Percentiles rank a stretch among this genome's conserved stretches.
Conservation (phyloP, 2,888 invertebrate species). For the Tachina lurida region DNA sequence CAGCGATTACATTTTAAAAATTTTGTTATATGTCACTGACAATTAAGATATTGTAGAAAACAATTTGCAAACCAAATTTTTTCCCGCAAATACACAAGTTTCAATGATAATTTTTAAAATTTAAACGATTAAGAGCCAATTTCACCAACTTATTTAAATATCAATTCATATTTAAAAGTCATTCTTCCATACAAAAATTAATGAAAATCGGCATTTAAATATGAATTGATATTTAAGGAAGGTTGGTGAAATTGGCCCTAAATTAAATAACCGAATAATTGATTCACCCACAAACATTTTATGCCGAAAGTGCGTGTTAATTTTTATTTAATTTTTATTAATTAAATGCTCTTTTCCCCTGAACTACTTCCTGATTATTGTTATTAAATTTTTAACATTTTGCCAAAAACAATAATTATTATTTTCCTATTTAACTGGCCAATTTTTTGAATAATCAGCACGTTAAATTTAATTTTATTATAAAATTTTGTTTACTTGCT, state of each 20-base stretch:
- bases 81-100: neutral
- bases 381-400: constrained; percentile 14
- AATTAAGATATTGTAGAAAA: neutral
- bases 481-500: neutral
- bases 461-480: constrained; percentile 38
- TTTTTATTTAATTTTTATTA: neutral
- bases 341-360: neutral
- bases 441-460: constrained; percentile 39
- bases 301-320: constrained; percentile 2
- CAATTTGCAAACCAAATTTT: neutral
- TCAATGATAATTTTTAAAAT: no score
- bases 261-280: neutral
- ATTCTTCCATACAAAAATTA: no score
- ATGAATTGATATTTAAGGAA: no score
- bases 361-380: constrained; percentile 43
- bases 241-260: no score
- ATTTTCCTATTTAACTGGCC: constrained; percentile 23
- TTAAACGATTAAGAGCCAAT: no score
- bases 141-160: no score
- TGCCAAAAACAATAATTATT: constrained; percentile 3
- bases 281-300: neutral
- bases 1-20: no score
- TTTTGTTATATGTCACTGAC: no score
- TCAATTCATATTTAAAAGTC: no score
- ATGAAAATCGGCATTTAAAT: no score